Conservation (phyloP, 2,797 vertebrate species). For the Varecia variegata region DNA sequence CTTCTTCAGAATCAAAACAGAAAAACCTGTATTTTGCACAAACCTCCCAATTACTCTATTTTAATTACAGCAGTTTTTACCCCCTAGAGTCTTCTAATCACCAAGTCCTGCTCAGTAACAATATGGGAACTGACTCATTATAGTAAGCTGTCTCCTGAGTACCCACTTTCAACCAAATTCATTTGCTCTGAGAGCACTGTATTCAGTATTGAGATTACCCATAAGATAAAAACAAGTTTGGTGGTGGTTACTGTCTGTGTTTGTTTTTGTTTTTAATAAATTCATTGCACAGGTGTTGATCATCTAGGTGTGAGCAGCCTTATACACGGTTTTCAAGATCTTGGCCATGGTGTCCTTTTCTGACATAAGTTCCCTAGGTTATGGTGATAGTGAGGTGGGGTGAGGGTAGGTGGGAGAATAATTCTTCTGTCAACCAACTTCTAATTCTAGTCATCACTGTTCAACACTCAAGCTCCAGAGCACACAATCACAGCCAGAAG, state of each 20-base stretch:
- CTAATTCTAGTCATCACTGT: not conserved
- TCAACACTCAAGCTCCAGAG: not conserved
- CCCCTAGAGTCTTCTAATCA: constrained; percentile 38
- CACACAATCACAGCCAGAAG: not conserved
- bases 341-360: not conserved
- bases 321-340: not conserved
- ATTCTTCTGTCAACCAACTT: constrained; percentile 34
- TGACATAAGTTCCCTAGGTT: not conserved
- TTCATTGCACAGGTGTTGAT: not conserved
- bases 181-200: not conserved
- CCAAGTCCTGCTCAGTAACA: constrained; percentile 13
- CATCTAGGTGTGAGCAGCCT: not conserved
- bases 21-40: constrained; percentile 58
- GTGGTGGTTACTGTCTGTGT: not conserved
- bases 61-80: constrained; percentile 64
- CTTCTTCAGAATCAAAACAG: constrained; percentile 47
- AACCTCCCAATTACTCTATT: constrained; percentile 68
- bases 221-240: constrained; percentile 10
- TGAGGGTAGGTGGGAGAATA: not conserved
- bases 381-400: not conserved
- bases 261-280: not conserved
- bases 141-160: constrained; percentile 43
- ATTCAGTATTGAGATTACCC: not conserved
- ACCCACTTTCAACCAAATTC: not conserved
- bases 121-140: constrained; percentile 56